Base-by-base conservation (phyloP, 2,113 vertebrate species). In the Malaclemys terrapin region DNA sequence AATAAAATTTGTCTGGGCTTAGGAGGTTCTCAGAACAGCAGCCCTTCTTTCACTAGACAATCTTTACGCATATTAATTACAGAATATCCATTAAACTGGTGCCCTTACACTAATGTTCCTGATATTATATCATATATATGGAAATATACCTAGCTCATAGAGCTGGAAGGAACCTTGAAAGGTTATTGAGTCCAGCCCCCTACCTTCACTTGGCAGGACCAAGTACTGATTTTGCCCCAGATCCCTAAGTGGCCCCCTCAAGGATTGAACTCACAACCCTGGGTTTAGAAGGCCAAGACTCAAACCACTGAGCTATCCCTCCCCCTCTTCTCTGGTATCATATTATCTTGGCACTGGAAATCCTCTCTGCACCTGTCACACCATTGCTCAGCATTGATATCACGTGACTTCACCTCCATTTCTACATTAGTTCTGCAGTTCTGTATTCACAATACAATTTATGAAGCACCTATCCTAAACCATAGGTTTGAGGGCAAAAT, bases 381-480 rank as follows among this genome's bases (percentile, higher is more conserved):
- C 25, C 25, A 20, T 72, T 92, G 85, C 78, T 82, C 85, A 96
- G 80, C 78, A 88, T 25, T 62, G 56, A 49, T 86, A 89, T 2
- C 3, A 1, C 53, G 56, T 76, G 90, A 53, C 35, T 91, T 93
- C 85, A 45, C 72, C 78, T 59, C 85, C 57, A 27, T 47, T 94
- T 78, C 76, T 94, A 0, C 7, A 69, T 49, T 76, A 25, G 38
- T 25, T 45, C 22, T 42, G 47, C 65, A 50, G 49, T 50, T 50
- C 50, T 50, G 13, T 50, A 50, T 89, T 76, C 90, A 65, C 90
- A 84, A 27, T 54, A 27, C 53, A 56, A 90, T 95, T 90, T 80
- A 56, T 91, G 76, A 52, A 89, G 79, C 35, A 19, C 47, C 80
- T 87, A 56, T 89, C 95, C 96, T 52, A 87, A 78, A 84, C 72